phyloP scores from a whole-genome alignment of 1,140 invertebrate genomes.

The Melanaphis sacchari region DNA sequence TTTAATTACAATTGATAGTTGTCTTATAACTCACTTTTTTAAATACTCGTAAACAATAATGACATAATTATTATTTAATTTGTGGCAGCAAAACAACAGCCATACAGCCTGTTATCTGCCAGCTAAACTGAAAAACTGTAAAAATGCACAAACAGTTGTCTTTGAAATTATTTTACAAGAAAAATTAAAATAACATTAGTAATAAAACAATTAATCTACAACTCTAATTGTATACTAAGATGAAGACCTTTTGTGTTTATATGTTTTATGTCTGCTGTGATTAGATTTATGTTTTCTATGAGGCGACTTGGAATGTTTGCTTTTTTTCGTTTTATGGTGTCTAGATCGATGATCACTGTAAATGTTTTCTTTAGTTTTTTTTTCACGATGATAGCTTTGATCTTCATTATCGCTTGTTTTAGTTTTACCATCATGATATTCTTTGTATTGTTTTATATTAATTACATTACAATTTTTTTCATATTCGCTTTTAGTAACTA shows the following conservation, averaged over 20 bases:
- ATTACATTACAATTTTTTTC: conserved; percentile 76
- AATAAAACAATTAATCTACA: neutral
- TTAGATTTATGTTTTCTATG: conserved; percentile 51
- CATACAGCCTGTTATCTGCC: neutral
- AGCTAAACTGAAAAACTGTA: neutral
- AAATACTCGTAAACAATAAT: neutral
- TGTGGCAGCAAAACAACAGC: neutral
- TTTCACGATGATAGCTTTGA: neutral
- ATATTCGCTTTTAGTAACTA: conserved; percentile 81
- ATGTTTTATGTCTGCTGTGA: conserved; percentile 35
- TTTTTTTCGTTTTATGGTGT: conserved; percentile 51
- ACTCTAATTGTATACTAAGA: neutral
- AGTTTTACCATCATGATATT: conserved; percentile 59
- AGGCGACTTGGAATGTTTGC: conserved; percentile 44
- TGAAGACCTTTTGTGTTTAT: conserved; percentile 35
- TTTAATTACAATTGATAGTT: neutral
- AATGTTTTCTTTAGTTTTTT: neutral
- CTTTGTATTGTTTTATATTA: conserved; percentile 61
- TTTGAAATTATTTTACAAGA: neutral
- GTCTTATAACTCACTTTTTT: neutral
- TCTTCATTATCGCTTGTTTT: neutral
- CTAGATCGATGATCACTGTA: conserved; percentile 4
- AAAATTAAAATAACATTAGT: neutral
- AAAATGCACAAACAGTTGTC: neutral
- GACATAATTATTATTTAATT: neutral